Percentiles rank a stretch among this genome's conserved stretches.
phyloP scores from a whole-genome alignment of 2,797 vertebrate species.

The Notoglanidium macrostoma region DNA sequence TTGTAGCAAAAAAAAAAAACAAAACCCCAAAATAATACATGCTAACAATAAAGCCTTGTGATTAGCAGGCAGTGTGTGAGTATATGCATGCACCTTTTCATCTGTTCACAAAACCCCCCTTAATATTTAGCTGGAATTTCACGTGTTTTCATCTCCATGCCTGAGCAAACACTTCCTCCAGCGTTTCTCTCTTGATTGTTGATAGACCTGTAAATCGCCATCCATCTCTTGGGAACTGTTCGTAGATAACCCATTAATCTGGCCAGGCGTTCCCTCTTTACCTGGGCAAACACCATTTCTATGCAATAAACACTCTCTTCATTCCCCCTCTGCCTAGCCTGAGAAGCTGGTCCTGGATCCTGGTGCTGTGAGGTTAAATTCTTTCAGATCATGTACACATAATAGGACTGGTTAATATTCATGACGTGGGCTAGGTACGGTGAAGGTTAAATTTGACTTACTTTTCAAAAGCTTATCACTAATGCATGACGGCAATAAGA shows the following conservation, averaged over 20 bases:
- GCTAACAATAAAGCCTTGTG: background rate
- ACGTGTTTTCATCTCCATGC: slow-evolving; percentile 27
- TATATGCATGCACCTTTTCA: background rate
- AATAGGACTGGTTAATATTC: slow-evolving; percentile 85
- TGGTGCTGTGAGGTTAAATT: slow-evolving; percentile 73
- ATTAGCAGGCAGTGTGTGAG: background rate
- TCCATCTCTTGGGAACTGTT: slow-evolving; percentile 56
- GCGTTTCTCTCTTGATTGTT: slow-evolving; percentile 34
- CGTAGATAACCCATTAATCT: slow-evolving; percentile 75
- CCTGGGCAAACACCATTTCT: slow-evolving; percentile 76
- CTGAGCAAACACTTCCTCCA: slow-evolving; percentile 41
- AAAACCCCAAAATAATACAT: background rate
- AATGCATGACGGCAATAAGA: slow-evolving; percentile 85
- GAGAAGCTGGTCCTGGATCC: slow-evolving; percentile 47
- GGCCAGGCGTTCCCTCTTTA: slow-evolving; percentile 58
- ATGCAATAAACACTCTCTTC: slow-evolving; percentile 73
- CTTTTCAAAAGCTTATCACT: slow-evolving; percentile 83
- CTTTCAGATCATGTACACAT: slow-evolving; percentile 86
- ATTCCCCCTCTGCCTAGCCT: slow-evolving; percentile 30
- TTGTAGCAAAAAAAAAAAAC: background rate
- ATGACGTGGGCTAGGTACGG: slow-evolving; percentile 79
- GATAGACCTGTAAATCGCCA: slow-evolving; percentile 61
- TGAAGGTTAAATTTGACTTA: slow-evolving; percentile 86
- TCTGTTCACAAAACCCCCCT: background rate
- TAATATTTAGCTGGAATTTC: slow-evolving; percentile 32